Percentiles rank a stretch among this genome's conserved stretches.
Evolutionary conservation across 2,888 invertebrate species (phyloP).

Genomic region (Agonopterix alstromeriana): DNA sequence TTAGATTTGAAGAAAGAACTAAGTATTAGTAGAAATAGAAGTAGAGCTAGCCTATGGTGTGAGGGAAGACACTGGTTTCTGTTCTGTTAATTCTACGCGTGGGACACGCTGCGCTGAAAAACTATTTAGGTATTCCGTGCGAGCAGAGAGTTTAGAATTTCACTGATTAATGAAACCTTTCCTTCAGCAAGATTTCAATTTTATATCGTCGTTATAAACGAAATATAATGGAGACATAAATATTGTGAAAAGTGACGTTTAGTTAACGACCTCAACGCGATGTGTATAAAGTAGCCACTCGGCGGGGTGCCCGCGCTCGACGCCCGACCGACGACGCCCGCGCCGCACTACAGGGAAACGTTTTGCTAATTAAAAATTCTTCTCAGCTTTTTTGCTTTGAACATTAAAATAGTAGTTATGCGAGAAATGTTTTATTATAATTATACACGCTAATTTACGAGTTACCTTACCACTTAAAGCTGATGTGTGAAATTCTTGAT

Average conservation of each 20-base stretch:
- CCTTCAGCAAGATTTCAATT: slow-evolving; percentile 38
- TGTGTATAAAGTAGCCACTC: slow-evolving; percentile 63
- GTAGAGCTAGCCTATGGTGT: too few relatives aligned
- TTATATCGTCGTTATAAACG: slow-evolving; percentile 59
- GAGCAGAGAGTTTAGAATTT: too few relatives aligned
- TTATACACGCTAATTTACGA: slow-evolving; percentile 49
- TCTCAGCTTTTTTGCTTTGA: slow-evolving; percentile 34
- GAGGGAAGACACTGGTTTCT: too few relatives aligned
- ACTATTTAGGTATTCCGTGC: too few relatives aligned
- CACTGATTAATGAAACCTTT: too few relatives aligned
- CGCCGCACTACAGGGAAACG: slow-evolving; percentile 43
- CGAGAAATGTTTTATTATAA: slow-evolving; percentile 56
- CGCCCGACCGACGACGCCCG: too few relatives aligned
- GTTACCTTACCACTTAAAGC: slow-evolving; percentile 30
- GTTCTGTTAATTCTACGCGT: too few relatives aligned
- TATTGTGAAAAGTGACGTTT: slow-evolving; percentile 70
- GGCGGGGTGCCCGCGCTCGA: slow-evolving; percentile 32
- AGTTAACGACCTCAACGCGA: slow-evolving; percentile 59
- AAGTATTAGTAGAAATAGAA: too few relatives aligned
- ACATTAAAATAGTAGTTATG: slow-evolving; percentile 46
- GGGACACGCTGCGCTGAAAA: too few relatives aligned
- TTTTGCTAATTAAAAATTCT: slow-evolving; percentile 66
- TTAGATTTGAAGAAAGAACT: too few relatives aligned
- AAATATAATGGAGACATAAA: slow-evolving; percentile 71
- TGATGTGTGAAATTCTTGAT: slow-evolving; percentile 47